Base-by-base conservation (phyloP, 2,113 vertebrate genomes). In the Sterrhoptilus dennistouni region DNA sequence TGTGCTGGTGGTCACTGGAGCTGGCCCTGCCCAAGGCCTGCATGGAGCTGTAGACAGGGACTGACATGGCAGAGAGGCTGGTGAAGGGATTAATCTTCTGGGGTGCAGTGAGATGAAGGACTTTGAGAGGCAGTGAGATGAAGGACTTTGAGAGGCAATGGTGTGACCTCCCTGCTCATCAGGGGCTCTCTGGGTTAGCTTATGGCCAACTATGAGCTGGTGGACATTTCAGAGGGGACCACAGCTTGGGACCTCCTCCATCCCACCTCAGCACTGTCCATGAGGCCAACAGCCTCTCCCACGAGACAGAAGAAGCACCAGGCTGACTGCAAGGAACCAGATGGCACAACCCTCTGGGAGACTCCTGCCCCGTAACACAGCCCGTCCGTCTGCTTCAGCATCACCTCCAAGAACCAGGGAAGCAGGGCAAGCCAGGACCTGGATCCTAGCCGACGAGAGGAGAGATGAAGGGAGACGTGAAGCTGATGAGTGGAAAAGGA, bases 401-500 rank as follows among this genome's bases (percentile, higher is more conserved):
- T 78, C 89, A 56, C 38, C 3, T 2, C 36, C 16, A 25, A 71
- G 50, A 36, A 59, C 35, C 56, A 59, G 82, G 61, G 27, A 20
- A 69, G 61, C 1, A 0, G 40, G 60, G 49, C 1, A 3, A 90
- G 54, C 44, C 69, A 47, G 65, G 49, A n/a, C 35, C 49, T 90
- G 90, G 42, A 63, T 23, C 6, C n/a, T 0, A 1, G 15, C 70
- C 0, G 3, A 54, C 0, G 0, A 87, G 19, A 42, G 56, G 38
- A 85, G 56, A 89, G 38, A 68, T 38, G 54, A 66, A 95, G 60
- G 38, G 47, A 45, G 25, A 64, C 61, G 36, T 80, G 72, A 72
- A 83, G 71, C 5, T 1, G 11, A 42, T 1, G 3, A 57, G 47
- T 3, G 16, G 35, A 78, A 61, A 83, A 86, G 79, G 83, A 76